These are phyloP conservation scores for Cyprinodon tularosa DNA, from an alignment of 2,113 vertebrate species.

Conservation along the genomic window DNA sequence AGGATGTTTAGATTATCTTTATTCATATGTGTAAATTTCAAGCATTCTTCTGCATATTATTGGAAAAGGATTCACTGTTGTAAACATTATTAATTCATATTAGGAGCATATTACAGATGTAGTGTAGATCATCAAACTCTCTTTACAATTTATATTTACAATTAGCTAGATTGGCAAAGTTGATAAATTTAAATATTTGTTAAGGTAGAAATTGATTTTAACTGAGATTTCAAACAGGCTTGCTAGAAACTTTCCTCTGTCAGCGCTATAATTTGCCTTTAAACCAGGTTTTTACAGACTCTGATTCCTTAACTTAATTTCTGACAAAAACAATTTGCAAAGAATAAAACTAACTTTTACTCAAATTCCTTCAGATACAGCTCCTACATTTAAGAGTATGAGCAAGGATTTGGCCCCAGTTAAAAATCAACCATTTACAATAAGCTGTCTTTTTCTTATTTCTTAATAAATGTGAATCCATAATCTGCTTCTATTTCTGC, in stretches of 20 bases:
- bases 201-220: neutral
- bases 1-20: neutral
- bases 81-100: neutral
- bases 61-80: neutral
- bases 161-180: neutral
- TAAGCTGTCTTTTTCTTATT: neutral
- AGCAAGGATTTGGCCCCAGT: neutral
- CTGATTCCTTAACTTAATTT: too few species aligned
- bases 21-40: neutral
- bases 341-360: neutral
- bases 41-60: too few species aligned
- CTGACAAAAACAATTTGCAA: too few species aligned
- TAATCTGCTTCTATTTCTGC: constrained; percentile 22
- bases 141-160: too few species aligned
- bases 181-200: neutral
- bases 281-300: too few species aligned
- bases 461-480: constrained; percentile 1
- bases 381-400: neutral
- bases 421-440: neutral
- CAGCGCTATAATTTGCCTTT: too few species aligned
- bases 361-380: neutral
- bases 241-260: neutral
- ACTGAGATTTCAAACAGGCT: neutral
- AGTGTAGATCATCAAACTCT: too few species aligned
- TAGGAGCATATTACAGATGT: too few species aligned